Base-by-base conservation (phyloP, 2,113 vertebrate species). In the Channa argus region DNA sequence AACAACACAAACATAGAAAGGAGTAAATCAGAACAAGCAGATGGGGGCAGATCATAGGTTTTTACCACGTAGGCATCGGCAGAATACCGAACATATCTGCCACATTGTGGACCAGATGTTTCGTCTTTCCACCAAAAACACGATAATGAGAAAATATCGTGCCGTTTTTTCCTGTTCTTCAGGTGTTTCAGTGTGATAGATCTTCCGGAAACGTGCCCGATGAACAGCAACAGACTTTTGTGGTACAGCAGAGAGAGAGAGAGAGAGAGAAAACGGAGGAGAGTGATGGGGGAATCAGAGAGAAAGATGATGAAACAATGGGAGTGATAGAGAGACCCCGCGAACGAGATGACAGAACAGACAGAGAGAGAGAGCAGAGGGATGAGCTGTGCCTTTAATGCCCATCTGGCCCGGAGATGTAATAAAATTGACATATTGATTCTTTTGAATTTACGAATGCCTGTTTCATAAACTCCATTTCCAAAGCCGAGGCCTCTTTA, bases 351-450 rank as follows among this genome's bases (percentile, higher is more conserved):
- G 80, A 83, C 83, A 79, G 72, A 69, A 24, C 24, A 24, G 50
- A 60, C 70, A 68, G 72, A 80, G 69, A 71, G 82, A 51, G 80
- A 56, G 79, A 37, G 79, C 82, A 85, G 85, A 90, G 83, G 80
- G 86, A 91, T 93, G 94, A 93, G 94, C 95, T 94, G 94, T 94
- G 95, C 94, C 96, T 98, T 98, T 97, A 97, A 98, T 94, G 95
- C 95, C 96, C 96, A 97, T 96, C 96, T 97, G 96, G 96, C 96
- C 96, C 93, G 87, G 94, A 95, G 96, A 97, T 96, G 96, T 98
- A 98, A 98, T 98, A 99, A 99, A 99, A 99, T 97, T 98, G 97
- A 99, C 97, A 96, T 98, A 98, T 98, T 97, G 98, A 99, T 99
- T 98, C 96, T 95, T 97, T 96, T 96, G 96, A 97, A 99, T 98